Conservation (phyloP, 2,888 invertebrate species). For the Synergus itoensis region DNA sequence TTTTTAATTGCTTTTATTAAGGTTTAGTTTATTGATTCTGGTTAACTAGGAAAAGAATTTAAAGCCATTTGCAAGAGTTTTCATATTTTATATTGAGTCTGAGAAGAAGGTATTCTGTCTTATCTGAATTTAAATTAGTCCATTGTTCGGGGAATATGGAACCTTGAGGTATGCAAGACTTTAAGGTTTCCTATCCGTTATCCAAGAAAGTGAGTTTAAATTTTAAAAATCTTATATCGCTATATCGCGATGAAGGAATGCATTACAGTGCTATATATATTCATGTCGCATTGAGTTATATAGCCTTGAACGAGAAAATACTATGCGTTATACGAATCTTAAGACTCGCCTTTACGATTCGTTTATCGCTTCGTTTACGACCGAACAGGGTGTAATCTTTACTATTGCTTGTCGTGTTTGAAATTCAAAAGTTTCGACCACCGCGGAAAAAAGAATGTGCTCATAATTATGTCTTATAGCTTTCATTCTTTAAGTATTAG, state of each 20-base stretch:
- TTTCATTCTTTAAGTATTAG: constrained; percentile 43
- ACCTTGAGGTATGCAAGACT: neutral
- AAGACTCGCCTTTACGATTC: constrained; percentile 64
- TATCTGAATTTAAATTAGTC: neutral
- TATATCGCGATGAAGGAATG: constrained; percentile 48
- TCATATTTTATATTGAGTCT: neutral
- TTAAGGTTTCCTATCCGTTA: constrained; percentile 9
- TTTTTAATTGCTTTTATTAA: neutral
- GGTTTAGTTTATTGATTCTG: neutral
- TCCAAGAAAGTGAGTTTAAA: constrained; percentile 41
- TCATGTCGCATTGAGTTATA: constrained; percentile 57
- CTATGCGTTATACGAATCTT: constrained; percentile 48
- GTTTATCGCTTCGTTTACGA: constrained; percentile 64
- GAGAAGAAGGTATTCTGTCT: neutral
- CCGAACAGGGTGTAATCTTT: constrained; percentile 61
- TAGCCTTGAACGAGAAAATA: constrained; percentile 49
- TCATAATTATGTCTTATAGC: too few relatives aligned
- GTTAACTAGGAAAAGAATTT: neutral
- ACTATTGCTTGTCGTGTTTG: constrained; percentile 58
- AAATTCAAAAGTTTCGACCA: constrained; percentile 52
- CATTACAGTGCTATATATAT: constrained; percentile 65
- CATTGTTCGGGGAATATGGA: neutral
- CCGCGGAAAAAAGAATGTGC: neutral
- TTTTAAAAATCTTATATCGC: constrained; percentile 44
- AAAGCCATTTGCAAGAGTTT: neutral